These are phyloP conservation scores for Schizopygopsis pylzovi DNA, from an alignment of 2,797 vertebrate genomes.

Conservation along the genomic window DNA sequence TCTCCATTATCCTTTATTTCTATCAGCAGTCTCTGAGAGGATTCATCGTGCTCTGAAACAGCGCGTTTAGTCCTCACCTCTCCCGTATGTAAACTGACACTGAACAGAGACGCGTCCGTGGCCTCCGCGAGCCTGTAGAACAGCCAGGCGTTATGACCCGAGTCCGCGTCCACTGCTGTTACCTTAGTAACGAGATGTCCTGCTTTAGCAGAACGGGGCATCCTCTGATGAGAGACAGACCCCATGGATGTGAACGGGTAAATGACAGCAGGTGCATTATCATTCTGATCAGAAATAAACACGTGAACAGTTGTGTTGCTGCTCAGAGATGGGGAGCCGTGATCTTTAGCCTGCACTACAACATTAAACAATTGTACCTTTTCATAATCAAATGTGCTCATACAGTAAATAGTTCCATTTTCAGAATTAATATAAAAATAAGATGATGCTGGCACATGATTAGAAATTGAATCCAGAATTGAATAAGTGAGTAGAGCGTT, in stretches of 20 bases:
- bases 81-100: constrained; percentile 72
- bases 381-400: constrained; percentile 73
- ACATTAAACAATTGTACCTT: constrained; percentile 73
- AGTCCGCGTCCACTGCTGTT: constrained; percentile 76
- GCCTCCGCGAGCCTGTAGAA: constrained; percentile 76
- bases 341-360: constrained; percentile 73
- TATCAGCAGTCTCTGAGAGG: constrained; percentile 69
- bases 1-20: constrained; percentile 71
- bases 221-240: constrained; percentile 74
- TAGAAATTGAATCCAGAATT: constrained; percentile 68
- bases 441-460: constrained; percentile 73
- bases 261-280: constrained; percentile 77
- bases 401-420: constrained; percentile 75
- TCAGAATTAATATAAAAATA: constrained; percentile 79
- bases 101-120: constrained; percentile 71
- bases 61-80: constrained; percentile 71
- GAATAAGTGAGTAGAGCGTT: constrained; percentile 68
- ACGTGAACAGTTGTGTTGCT: constrained; percentile 75
- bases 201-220: constrained; percentile 64
- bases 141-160: constrained; percentile 80
- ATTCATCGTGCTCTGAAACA: constrained; percentile 69
- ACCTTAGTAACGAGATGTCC: constrained; percentile 71
- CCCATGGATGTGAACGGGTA: constrained; percentile 74
- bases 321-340: constrained; percentile 73
- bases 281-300: constrained; percentile 79